Percentiles rank a stretch among this genome's conserved stretches.
phyloP scores from a whole-genome alignment of 2,113 vertebrate species.

The Gulo gulo region DNA sequence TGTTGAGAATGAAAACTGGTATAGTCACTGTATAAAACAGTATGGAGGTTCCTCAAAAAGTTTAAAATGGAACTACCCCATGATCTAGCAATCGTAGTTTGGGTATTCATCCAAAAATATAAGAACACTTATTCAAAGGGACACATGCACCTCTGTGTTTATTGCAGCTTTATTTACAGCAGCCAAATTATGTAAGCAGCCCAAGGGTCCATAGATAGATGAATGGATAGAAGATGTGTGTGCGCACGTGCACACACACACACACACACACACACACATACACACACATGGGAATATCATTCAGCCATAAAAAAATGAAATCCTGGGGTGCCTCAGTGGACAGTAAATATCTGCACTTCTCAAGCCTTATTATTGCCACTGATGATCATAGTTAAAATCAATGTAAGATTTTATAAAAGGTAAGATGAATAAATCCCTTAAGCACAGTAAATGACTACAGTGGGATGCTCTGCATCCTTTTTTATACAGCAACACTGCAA shows the following conservation, averaged over 20 bases:
- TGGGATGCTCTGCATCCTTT: background rate
- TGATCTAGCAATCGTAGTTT: background rate
- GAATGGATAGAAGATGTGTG: background rate
- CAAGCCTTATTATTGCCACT: background rate
- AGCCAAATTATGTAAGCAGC: background rate
- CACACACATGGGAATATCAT: background rate
- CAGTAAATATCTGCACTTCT: background rate
- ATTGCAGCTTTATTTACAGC: background rate
- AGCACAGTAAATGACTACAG: background rate
- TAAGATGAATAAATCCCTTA: background rate
- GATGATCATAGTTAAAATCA: background rate
- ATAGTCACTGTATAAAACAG: background rate
- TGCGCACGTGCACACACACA: background rate
- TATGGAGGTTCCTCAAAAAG: background rate
- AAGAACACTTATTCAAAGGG: background rate
- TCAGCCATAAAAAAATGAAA: background rate
- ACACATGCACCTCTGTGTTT: background rate
- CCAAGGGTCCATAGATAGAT: background rate
- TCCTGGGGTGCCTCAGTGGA: background rate
- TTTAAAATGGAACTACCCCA: background rate
- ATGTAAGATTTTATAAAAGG: constrained; percentile 18
- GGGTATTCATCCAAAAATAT: background rate
- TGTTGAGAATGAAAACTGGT: background rate
- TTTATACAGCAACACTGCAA: background rate
- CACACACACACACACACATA: background rate